A percentile compares a stretch with the other conserved stretches of the same genome.
These are phyloP conservation scores for Eupsilia transversa DNA, from an alignment of 2,888 invertebrate species.

Conservation along the genomic window DNA sequence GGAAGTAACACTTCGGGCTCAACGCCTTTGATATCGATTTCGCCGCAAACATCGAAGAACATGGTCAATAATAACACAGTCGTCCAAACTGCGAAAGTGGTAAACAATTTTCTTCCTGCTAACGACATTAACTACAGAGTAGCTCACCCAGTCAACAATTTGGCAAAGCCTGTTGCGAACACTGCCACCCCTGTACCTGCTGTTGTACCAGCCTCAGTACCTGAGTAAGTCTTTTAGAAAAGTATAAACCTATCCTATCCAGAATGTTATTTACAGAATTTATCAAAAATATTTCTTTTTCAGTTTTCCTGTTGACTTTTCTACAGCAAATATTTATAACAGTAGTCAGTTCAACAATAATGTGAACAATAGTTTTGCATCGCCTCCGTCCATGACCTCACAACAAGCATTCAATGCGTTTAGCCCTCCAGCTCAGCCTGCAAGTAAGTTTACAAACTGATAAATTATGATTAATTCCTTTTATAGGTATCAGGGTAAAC, in stretches of 20 bases:
- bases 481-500: background rate
- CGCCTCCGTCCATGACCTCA: slow-evolving; percentile 85
- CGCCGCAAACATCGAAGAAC: slow-evolving; percentile 78
- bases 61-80: slow-evolving; percentile 77
- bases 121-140: slow-evolving; percentile 80
- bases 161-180: slow-evolving; percentile 76
- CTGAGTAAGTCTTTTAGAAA: slow-evolving; percentile 81
- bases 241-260: background rate
- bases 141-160: slow-evolving; percentile 81
- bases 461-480: background rate
- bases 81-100: slow-evolving; percentile 78
- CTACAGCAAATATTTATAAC: slow-evolving; percentile 93
- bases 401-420: slow-evolving; percentile 79
- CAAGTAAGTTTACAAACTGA: slow-evolving; percentile 77
- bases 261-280: background rate
- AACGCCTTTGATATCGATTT: slow-evolving; percentile 84
- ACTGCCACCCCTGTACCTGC: slow-evolving; percentile 68
- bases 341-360: slow-evolving; percentile 88
- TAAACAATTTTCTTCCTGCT: slow-evolving; percentile 76
- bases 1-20: slow-evolving; percentile 74
- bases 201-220: slow-evolving; percentile 75
- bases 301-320: slow-evolving; percentile 93
- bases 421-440: slow-evolving; percentile 73
- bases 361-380: slow-evolving; percentile 81
- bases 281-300: slow-evolving; percentile 64